Conservation (phyloP, 2,797 vertebrate genomes). For the Neosilurus hyrtlii region DNA sequence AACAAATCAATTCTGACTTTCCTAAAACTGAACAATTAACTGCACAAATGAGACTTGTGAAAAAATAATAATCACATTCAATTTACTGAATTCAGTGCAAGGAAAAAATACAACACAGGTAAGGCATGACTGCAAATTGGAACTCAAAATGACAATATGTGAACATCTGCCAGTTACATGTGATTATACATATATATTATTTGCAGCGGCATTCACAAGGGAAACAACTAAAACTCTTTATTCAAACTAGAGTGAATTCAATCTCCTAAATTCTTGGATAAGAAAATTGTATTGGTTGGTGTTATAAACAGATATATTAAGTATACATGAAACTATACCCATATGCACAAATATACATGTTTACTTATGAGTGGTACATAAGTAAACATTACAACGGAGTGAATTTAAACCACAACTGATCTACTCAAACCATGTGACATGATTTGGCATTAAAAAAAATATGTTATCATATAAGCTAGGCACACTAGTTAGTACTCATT, state of each 20-base stretch:
- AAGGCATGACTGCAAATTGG: conserved; percentile 72
- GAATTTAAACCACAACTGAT: conserved; percentile 51
- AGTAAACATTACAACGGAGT: conserved; percentile 51
- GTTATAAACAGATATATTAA: conserved; percentile 16
- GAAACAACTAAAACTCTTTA: conserved; percentile 44
- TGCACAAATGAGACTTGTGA: conserved; percentile 70
- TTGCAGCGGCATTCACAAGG: conserved; percentile 56
- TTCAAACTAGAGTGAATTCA: conserved; percentile 51
- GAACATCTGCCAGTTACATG: conserved; percentile 56
- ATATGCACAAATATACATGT: conserved; percentile 47
- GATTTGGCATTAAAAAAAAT: conserved; percentile 56
- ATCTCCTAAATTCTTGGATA: conserved; percentile 3
- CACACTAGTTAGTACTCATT: conserved; percentile 58
- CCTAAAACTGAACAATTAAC: conserved; percentile 22
- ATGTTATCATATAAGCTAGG: conserved; percentile 62
- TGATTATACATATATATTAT: conserved; percentile 53
- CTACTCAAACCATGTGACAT: conserved; percentile 50
- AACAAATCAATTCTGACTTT: neutral
- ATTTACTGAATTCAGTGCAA: conserved; percentile 74
- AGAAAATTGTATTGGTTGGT: conserved; percentile 13
- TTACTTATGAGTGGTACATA: conserved; percentile 56
- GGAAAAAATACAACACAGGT: conserved; percentile 65
- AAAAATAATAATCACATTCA: conserved; percentile 64
- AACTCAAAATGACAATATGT: conserved; percentile 52
- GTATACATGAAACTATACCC: conserved; percentile 10